phyloP scores from a whole-genome alignment of 2,113 vertebrate genomes.

The Sitta europaea region DNA sequence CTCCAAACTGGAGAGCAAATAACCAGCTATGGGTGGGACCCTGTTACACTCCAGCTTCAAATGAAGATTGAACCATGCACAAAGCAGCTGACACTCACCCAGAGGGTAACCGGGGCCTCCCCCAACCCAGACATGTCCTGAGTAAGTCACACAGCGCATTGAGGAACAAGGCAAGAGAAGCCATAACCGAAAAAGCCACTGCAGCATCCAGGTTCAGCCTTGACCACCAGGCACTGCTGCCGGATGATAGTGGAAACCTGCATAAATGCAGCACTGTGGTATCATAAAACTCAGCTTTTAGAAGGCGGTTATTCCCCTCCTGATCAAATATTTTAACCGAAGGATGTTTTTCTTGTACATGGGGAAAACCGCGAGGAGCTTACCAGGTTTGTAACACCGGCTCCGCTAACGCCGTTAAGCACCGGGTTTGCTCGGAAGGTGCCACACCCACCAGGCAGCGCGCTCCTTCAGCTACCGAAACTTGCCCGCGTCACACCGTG shows the following conservation, averaged over 20 bases:
- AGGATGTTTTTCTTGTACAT: not conserved
- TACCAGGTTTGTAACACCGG: not conserved
- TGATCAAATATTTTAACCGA: not conserved
- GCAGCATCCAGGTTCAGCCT: not conserved
- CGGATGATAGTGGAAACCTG: not conserved
- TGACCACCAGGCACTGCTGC: not conserved
- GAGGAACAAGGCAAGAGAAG: not conserved
- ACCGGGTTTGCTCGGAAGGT: not conserved
- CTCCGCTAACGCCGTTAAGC: not conserved
- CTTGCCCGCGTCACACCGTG: not conserved
- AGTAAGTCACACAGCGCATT: rapidly evolving
- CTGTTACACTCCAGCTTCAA: not conserved
- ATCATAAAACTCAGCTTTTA: not conserved
- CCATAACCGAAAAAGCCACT: not conserved
- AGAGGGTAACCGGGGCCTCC: not conserved
- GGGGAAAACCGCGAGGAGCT: not conserved
- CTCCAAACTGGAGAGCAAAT: not conserved
- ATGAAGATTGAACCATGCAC: not conserved
- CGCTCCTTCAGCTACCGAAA: not conserved
- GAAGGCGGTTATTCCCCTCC: not conserved
- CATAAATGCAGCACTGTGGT: not conserved
- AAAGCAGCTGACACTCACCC: not conserved
- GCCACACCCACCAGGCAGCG: conserved; percentile 28
- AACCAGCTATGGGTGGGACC: not conserved
- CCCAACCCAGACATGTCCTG: not conserved